phyloP scores from a whole-genome alignment of 2,888 invertebrate species.

The Pomacea canaliculata region DNA sequence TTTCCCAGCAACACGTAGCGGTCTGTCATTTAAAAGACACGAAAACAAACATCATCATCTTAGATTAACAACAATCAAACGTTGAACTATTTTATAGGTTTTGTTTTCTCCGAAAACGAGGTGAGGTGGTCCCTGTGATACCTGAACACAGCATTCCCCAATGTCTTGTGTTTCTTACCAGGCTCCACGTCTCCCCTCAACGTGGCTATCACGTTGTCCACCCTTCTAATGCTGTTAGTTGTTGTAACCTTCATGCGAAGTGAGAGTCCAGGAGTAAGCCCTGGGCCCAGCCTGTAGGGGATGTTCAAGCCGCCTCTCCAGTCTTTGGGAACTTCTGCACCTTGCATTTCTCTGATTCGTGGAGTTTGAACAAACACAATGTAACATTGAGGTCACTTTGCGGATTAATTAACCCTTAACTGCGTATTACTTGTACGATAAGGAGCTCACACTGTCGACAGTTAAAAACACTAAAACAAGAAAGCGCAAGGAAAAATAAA shows the following conservation, averaged over 20 bases:
- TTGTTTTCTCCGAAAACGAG: neutral
- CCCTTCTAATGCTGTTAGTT: constrained; percentile 32
- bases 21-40: constrained; percentile 55
- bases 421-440: too few species aligned
- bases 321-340: neutral
- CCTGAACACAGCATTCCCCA: too few species aligned
- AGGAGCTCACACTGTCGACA: too few species aligned
- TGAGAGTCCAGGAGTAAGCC: neutral
- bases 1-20: constrained; percentile 73
- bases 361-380: neutral
- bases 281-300: constrained; percentile 69
- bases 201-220: constrained; percentile 64
- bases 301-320: constrained; percentile 71
- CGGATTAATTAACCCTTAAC: too few species aligned
- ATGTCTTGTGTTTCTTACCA: constrained; percentile 38
- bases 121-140: neutral
- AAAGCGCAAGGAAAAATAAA: too few species aligned
- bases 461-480: too few species aligned
- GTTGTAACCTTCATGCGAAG: constrained; percentile 13
- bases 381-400: too few species aligned
- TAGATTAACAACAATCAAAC: neutral
- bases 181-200: constrained; percentile 67
- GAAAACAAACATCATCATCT: neutral
- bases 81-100: neutral
- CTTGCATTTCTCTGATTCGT: neutral